Evolutionary conservation across 2,888 invertebrate species (phyloP).

Genomic region (Tetragnatha montana): DNA sequence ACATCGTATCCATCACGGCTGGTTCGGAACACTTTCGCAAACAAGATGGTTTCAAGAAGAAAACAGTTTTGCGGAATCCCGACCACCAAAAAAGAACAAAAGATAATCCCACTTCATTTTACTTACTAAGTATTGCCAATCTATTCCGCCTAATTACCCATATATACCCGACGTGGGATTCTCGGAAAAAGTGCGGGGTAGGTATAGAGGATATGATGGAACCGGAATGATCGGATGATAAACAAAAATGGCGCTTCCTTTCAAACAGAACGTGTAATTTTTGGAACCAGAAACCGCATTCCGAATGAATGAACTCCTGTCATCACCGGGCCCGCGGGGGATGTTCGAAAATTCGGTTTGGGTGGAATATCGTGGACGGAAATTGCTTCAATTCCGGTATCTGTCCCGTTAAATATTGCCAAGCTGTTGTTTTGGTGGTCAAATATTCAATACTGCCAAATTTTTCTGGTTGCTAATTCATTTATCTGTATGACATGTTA

Average conservation of each 20-base stretch:
- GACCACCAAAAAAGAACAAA: conserved; percentile 1
- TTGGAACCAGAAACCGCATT: not conserved
- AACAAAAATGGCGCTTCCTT: not conserved
- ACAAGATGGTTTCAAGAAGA: not conserved
- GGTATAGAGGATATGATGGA: too few relatives aligned
- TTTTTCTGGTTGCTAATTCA: too few relatives aligned
- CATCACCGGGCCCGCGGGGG: not conserved
- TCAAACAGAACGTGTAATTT: not conserved
- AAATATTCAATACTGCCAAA: too few relatives aligned
- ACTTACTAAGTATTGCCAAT: not conserved
- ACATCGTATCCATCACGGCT: not conserved
- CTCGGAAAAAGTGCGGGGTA: not conserved
- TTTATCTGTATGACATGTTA: too few relatives aligned
- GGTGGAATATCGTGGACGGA: too few relatives aligned
- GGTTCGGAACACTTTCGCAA: not conserved
- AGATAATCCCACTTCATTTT: not conserved
- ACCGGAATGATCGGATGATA: not conserved
- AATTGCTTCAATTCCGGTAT: too few relatives aligned
- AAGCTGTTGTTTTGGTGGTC: too few relatives aligned
- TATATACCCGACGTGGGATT: not conserved
- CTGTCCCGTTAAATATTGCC: too few relatives aligned
- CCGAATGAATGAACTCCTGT: not conserved
- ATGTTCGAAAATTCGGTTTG: not conserved
- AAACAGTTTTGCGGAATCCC: not conserved
- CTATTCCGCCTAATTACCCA: not conserved